A percentile compares a stretch with the other conserved stretches of the same genome.
Evolutionary conservation across 1,140 invertebrate genomes (phyloP).

Genomic region (Goniozus legneri): DNA sequence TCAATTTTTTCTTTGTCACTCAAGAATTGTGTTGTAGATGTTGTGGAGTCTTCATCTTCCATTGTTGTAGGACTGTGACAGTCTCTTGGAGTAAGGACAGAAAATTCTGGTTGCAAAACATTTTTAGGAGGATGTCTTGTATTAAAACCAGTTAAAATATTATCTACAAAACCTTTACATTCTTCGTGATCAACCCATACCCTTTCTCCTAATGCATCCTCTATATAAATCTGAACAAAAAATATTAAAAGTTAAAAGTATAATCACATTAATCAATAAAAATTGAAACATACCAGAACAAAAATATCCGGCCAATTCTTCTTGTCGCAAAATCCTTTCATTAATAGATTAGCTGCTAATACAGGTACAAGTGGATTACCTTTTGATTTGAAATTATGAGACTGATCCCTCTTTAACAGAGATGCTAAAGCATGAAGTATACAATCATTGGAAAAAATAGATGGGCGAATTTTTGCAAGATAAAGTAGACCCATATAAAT

Average conservation of each 20-base stretch:
- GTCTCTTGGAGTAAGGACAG: conserved; percentile 50
- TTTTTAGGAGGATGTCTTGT: conserved; percentile 72
- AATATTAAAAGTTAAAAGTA: not conserved
- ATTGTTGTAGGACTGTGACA: conserved; percentile 55
- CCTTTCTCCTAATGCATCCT: conserved; percentile 89
- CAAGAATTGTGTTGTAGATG: conserved; percentile 33
- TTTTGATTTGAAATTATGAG: conserved; percentile 70
- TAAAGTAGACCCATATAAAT: conserved; percentile 77
- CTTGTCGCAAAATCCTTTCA: conserved; percentile 74
- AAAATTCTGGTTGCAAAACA: conserved; percentile 59
- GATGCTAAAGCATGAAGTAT: conserved; percentile 78
- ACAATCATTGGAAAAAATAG: conserved; percentile 75
- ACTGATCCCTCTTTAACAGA: conserved; percentile 75
- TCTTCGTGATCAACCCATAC: conserved; percentile 91
- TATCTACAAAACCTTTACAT: conserved; percentile 89
- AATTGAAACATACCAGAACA: conserved; percentile 59
- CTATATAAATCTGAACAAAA: conserved; percentile 76
- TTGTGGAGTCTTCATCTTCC: conserved; percentile 59
- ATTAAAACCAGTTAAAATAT: conserved; percentile 84
- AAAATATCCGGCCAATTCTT: conserved; percentile 77
- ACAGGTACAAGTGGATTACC: conserved; percentile 79
- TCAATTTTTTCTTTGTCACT: conserved; percentile 54
- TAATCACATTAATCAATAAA: not conserved
- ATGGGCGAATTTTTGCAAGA: conserved; percentile 75
- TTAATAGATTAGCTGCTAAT: conserved; percentile 80